A percentile compares a stretch with the other conserved stretches of the same genome.
Evolutionary conservation across 1,140 invertebrate species (phyloP).

Genomic region (Chironomus tepperi): DNA sequence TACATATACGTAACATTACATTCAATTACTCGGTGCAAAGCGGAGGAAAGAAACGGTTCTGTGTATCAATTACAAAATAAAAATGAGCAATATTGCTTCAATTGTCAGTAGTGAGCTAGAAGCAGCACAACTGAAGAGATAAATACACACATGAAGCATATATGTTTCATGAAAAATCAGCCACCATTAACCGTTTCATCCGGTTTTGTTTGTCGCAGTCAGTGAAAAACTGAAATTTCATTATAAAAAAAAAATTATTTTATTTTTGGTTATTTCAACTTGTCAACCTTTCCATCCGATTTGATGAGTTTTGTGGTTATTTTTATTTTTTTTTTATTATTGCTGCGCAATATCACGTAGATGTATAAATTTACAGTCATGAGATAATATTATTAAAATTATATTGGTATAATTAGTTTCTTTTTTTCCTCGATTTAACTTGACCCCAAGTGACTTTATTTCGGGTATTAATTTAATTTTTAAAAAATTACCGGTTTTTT

Average conservation of each 20-base stretch:
- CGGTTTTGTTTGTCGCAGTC: not conserved
- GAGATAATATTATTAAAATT: constrained; percentile 1
- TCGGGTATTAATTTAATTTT: not conserved
- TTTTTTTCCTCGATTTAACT: not conserved
- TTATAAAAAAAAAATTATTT: not conserved
- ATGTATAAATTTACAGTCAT: not conserved
- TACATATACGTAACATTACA: not conserved
- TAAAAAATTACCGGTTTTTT: too few species aligned
- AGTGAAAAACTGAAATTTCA: constrained; percentile 11
- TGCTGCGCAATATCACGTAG: constrained; percentile 11
- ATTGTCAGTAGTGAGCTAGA: not conserved
- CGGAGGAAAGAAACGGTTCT: not conserved
- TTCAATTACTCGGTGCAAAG: not conserved
- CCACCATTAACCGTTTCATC: constrained; percentile 22
- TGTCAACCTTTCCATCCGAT: constrained; percentile 6
- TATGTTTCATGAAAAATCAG: constrained; percentile 8
- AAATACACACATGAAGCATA: not conserved
- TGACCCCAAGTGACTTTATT: constrained; percentile 6
- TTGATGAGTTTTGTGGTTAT: constrained; percentile 2
- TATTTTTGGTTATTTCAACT: not conserved
- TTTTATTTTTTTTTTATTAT: too few species aligned
- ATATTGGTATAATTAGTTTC: constrained; percentile 8
- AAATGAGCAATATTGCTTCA: constrained; percentile 7
- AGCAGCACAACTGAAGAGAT: not conserved
- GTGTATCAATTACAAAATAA: constrained; percentile 13